A percentile compares a stretch with the other conserved stretches of the same genome.
phyloP scores from a whole-genome alignment of 1,140 invertebrate species.

The Drosophila busckii region DNA sequence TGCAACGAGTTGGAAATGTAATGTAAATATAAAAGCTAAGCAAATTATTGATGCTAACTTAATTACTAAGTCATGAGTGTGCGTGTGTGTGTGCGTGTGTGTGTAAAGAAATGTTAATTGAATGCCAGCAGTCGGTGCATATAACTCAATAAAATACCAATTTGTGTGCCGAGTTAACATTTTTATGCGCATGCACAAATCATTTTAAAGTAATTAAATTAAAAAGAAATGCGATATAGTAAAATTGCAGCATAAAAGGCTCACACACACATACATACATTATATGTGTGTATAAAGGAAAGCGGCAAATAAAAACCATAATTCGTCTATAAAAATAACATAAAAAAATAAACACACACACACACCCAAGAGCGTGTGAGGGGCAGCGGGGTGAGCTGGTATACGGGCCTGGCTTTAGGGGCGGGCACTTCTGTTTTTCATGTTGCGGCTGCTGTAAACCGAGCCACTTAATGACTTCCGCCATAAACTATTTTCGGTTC shows the following conservation, averaged over 20 bases:
- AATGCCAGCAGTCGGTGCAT: slow-evolving; percentile 40
- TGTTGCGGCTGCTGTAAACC: slow-evolving; percentile 76
- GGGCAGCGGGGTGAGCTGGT: neutral
- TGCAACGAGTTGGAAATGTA: slow-evolving; percentile 21
- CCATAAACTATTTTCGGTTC: slow-evolving; percentile 77
- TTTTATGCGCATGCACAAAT: slow-evolving; percentile 50
- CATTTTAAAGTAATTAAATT: slow-evolving; percentile 76
- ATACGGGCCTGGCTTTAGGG: slow-evolving; percentile 10
- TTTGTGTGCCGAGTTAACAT: slow-evolving; percentile 38
- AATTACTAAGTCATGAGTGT: slow-evolving; percentile 42
- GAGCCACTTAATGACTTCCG: slow-evolving; percentile 76
- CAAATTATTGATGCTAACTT: slow-evolving; percentile 20
- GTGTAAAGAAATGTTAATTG: slow-evolving; percentile 60
- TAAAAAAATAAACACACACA: slow-evolving; percentile 57
- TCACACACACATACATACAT: slow-evolving; percentile 12
- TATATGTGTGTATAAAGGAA: slow-evolving; percentile 17
- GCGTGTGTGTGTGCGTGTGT: too few relatives aligned
- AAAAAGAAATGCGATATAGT: slow-evolving; percentile 12
- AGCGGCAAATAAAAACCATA: slow-evolving; percentile 75
- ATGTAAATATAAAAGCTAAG: slow-evolving; percentile 15
- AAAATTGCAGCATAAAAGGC: slow-evolving; percentile 2
- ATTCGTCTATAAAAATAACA: slow-evolving; percentile 76
- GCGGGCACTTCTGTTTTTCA: slow-evolving; percentile 73
- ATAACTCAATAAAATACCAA: slow-evolving; percentile 67
- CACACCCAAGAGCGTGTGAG: neutral